phyloP scores from a whole-genome alignment of 2,888 invertebrate species.

The Cosmia trapezina region DNA sequence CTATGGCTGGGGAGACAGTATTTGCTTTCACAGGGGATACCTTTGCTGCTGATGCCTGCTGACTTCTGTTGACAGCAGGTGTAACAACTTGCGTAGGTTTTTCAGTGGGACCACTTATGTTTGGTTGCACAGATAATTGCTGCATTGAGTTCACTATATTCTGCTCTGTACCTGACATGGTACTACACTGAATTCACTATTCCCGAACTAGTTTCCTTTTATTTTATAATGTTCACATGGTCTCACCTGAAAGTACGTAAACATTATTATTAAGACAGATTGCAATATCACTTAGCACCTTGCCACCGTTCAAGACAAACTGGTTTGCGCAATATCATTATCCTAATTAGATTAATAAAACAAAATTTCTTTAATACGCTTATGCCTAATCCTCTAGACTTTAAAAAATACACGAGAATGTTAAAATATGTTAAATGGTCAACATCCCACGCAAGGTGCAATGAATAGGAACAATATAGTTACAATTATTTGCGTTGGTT shows the following conservation, averaged over 20 bases:
- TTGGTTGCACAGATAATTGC: constrained; percentile 88
- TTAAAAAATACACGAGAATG: constrained; percentile 38
- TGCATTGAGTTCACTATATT: constrained; percentile 89
- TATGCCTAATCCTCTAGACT: constrained; percentile 16
- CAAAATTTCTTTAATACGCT: constrained; percentile 6
- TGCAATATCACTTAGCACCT: constrained; percentile 46
- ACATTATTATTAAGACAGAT: constrained; percentile 42
- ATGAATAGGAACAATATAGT: constrained; percentile 73
- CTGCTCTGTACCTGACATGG: constrained; percentile 90
- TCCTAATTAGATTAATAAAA: constrained; percentile 47
- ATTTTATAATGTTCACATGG: constrained; percentile 78
- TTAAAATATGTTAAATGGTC: constrained; percentile 70
- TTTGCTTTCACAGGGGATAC: constrained; percentile 82
- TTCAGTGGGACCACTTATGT: constrained; percentile 85
- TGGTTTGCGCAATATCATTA: constrained; percentile 41
- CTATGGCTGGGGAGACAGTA: constrained; percentile 87
- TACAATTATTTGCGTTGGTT: constrained; percentile 71
- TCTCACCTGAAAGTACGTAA: constrained; percentile 79
- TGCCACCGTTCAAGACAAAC: constrained; percentile 39
- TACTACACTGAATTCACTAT: constrained; percentile 79
- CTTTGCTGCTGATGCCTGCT: constrained; percentile 80
- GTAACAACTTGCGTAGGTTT: constrained; percentile 89
- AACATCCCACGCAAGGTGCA: constrained; percentile 86
- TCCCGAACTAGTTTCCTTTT: constrained; percentile 73
- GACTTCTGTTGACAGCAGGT: constrained; percentile 87